Percentiles rank a stretch among this genome's conserved stretches.
Conservation (phyloP, 2,888 invertebrate genomes). For the Buathra laborator region DNA sequence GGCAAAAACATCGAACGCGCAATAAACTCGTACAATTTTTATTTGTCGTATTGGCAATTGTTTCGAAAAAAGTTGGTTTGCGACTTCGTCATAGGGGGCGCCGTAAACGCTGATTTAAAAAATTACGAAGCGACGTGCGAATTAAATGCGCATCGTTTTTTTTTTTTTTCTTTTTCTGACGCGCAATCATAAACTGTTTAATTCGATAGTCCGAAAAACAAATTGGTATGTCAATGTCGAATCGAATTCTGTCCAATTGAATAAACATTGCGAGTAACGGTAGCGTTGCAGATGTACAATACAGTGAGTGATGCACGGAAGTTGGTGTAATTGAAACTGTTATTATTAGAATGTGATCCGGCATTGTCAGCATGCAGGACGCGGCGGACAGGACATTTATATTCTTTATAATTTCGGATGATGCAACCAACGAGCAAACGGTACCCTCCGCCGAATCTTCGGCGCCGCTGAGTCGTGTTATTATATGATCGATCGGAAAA, state of each 20-base stretch:
- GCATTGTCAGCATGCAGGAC: constrained; percentile 25
- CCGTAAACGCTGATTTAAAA: too few relatives aligned
- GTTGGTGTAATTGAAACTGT: constrained; percentile 35
- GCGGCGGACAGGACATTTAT: constrained; percentile 15
- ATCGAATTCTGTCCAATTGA: constrained; percentile 1
- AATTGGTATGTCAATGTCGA: background rate
- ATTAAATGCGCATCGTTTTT: too few relatives aligned
- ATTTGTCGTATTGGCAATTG: too few relatives aligned
- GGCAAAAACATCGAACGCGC: too few relatives aligned
- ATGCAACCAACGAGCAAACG: background rate
- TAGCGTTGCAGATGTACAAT: background rate
- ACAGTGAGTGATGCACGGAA: constrained; percentile 20
- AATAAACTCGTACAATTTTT: too few relatives aligned
- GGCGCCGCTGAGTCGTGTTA: background rate
- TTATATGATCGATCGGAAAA: background rate
- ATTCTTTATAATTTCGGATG: constrained; percentile 5
- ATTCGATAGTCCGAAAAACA: too few relatives aligned
- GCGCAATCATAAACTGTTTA: too few relatives aligned
- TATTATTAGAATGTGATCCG: constrained; percentile 26
- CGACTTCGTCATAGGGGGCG: too few relatives aligned
- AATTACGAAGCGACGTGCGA: too few relatives aligned
- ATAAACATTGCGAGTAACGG: constrained; percentile 3
- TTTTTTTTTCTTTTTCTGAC: too few relatives aligned
- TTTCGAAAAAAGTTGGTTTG: too few relatives aligned
- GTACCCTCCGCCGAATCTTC: background rate